Evolutionary conservation across 1,140 invertebrate genomes (phyloP).

Genomic region (Danaus melanippus): DNA sequence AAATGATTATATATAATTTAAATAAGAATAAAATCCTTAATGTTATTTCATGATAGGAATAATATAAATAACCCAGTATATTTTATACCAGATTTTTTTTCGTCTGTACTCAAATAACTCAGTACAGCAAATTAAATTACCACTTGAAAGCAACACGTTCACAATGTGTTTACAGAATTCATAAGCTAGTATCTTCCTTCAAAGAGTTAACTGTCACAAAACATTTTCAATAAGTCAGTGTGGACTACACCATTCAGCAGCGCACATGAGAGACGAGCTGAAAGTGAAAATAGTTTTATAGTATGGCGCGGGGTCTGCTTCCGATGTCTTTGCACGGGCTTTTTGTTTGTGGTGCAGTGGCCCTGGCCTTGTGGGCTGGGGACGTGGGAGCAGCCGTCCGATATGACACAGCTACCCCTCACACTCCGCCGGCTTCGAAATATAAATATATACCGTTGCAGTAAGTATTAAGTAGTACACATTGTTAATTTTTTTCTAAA

Average conservation of each 20-base stretch:
- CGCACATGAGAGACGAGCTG: constrained; percentile 19
- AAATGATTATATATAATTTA: constrained; percentile 1
- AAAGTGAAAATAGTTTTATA: background rate
- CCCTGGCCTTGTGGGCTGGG: constrained; percentile 46
- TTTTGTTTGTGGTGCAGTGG: constrained; percentile 35
- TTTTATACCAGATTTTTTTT: no score
- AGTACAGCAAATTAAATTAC: constrained; percentile 57
- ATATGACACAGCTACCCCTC: constrained; percentile 55
- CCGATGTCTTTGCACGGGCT: constrained; percentile 44
- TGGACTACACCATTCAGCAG: constrained; percentile 26
- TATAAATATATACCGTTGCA: constrained; percentile 54
- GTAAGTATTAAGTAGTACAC: constrained; percentile 32
- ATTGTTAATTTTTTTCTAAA: no score
- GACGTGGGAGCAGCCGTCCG: constrained; percentile 37
- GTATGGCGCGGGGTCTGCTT: constrained; percentile 31
- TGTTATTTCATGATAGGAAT: no score
- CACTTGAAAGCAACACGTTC: constrained; percentile 30
- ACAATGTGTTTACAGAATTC: constrained; percentile 51
- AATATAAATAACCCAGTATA: no score
- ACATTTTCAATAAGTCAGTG: constrained; percentile 43
- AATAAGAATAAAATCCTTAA: constrained; percentile 1
- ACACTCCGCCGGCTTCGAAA: constrained; percentile 43
- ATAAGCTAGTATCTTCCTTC: constrained; percentile 47
- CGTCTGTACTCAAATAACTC: background rate
- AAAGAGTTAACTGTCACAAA: constrained; percentile 45